These are phyloP conservation scores for Calyptommatus sinebrachiatus DNA, from an alignment of 2,113 vertebrate species.

Conservation along the genomic window DNA sequence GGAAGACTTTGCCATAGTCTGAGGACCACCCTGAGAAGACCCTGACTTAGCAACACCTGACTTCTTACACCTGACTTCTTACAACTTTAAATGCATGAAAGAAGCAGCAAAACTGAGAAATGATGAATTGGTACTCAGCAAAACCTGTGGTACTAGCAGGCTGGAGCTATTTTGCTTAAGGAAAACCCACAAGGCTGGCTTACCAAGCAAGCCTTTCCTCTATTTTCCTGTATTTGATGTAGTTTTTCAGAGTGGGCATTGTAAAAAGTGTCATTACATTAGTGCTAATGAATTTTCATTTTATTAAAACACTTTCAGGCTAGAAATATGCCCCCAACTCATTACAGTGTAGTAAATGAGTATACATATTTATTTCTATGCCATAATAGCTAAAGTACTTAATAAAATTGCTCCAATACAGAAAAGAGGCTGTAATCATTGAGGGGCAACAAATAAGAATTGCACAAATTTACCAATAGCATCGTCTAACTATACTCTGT, in stretches of 20 bases:
- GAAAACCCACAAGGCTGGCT: conserved; percentile 4
- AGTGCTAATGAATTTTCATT: conserved; percentile 45
- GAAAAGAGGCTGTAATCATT: not conserved
- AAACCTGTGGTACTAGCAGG: not conserved
- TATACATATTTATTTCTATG: conserved; percentile 42
- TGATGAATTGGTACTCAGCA: not conserved
- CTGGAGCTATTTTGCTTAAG: not conserved
- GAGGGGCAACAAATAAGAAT: conserved; percentile 6
- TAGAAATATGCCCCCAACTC: conserved; percentile 38
- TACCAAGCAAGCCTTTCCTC: not conserved
- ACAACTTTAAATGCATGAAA: not conserved
- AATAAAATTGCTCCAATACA: conserved; percentile 22
- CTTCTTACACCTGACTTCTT: no score
- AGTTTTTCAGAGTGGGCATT: conserved; percentile 8
- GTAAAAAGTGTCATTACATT: conserved; percentile 28
- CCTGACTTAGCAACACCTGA: no score
- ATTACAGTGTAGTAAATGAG: conserved; percentile 37
- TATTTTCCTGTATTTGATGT: not conserved
- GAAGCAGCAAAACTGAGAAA: not conserved
- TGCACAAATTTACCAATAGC: not conserved
- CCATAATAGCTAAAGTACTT: conserved; percentile 32
- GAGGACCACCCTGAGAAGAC: no score
- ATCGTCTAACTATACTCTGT: conserved; percentile 7
- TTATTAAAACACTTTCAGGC: conserved; percentile 51
- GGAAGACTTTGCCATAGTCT: no score